Evolutionary conservation across 2,888 invertebrate genomes (phyloP).

Genomic region (Eilema griseolum): DNA sequence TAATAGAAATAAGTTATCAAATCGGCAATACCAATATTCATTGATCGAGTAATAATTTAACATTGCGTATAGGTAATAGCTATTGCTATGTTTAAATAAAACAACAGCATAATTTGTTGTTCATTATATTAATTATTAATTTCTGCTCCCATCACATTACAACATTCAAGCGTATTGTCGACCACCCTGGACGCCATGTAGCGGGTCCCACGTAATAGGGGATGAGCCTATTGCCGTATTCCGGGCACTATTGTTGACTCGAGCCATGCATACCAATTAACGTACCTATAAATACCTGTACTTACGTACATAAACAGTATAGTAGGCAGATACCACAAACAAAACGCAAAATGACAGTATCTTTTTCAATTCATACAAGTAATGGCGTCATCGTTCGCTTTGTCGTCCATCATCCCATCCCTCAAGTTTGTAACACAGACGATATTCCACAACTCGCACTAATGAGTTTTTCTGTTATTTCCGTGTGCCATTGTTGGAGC

Average conservation of each 20-base stretch:
- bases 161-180: not conserved
- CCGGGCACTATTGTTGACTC: too few species aligned
- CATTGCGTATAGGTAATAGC: not conserved
- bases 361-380: slow-evolving; percentile 14
- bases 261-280: too few species aligned
- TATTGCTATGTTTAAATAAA: not conserved
- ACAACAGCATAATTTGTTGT: not conserved
- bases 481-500: slow-evolving; percentile 42
- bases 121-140: not conserved
- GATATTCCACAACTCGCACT: slow-evolving; percentile 36
- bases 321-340: too few species aligned
- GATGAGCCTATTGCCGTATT: too few species aligned
- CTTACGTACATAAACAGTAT: not conserved
- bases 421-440: slow-evolving; percentile 36
- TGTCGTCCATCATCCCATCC: slow-evolving; percentile 41
- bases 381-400: slow-evolving; percentile 31
- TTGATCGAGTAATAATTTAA: slow-evolving; percentile 3
- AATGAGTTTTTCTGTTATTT: slow-evolving; percentile 52
- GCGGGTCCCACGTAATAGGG: too few species aligned
- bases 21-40: not conserved
- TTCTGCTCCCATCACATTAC: not conserved
- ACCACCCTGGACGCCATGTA: not conserved
- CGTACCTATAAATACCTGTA: not conserved
- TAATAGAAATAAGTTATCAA: not conserved
- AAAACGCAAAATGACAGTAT: not conserved